phyloP scores from a whole-genome alignment of 2,888 invertebrate genomes.

The Incurvaria masculella region DNA sequence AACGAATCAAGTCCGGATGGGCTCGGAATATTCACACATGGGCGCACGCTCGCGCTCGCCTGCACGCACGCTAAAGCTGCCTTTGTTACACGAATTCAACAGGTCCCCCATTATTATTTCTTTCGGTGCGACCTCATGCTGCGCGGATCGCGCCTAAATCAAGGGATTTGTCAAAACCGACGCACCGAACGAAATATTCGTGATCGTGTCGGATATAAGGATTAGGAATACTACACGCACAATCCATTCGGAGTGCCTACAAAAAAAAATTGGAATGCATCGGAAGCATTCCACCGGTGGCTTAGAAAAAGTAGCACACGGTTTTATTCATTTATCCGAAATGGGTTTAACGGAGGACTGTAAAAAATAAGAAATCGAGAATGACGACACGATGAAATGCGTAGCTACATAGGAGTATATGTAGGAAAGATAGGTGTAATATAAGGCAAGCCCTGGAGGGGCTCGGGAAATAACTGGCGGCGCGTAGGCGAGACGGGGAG shows the following conservation, averaged over 20 bases:
- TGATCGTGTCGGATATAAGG: conserved; percentile 19
- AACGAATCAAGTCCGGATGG: no score
- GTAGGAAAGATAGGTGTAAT: conserved; percentile 16
- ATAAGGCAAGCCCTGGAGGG: conserved; percentile 37
- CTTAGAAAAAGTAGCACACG: conserved; percentile 34
- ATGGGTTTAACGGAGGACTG: conserved; percentile 48
- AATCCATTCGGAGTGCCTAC: conserved; percentile 11
- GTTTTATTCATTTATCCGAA: conserved; percentile 49
- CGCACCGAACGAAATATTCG: conserved; percentile 14
- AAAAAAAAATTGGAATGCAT: conserved; percentile 14
- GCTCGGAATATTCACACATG: no score
- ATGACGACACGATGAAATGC: conserved; percentile 42
- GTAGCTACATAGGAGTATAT: no score
- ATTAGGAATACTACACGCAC: conserved; percentile 12
- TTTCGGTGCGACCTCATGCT: neutral
- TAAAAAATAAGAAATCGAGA: conserved; percentile 42
- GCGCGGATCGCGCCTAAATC: conserved; percentile 1
- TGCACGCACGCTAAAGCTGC: no score
- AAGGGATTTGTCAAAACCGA: conserved; percentile 18
- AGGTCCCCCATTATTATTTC: neutral
- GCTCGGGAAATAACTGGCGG: neutral
- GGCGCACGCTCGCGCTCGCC: no score
- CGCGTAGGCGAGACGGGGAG: conserved; percentile 20
- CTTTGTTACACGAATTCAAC: neutral
- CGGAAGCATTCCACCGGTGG: conserved; percentile 22